Base-by-base conservation (phyloP, 2,797 vertebrate species). In the Malacoctenus gilli region DNA sequence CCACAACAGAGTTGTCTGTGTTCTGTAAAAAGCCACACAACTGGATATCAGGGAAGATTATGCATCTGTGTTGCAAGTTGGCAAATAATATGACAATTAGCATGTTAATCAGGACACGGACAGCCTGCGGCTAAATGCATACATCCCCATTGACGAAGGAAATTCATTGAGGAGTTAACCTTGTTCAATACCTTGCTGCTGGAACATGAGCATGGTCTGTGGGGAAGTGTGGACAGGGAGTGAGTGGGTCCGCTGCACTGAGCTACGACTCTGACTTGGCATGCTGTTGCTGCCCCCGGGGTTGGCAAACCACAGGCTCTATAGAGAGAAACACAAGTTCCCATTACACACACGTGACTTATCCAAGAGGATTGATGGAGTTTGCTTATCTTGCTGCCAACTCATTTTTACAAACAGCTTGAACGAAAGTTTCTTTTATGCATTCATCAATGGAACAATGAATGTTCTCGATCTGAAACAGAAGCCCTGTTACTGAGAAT, bases 281-380 rank as follows among this genome's bases (percentile, higher is more conserved):
- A 96, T 95, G 85, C 94, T 96, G 92, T 97, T 96, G 82, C 95
- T 97, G 83, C 95, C 95, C 53, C 95, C 95, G 1, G 95, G 94
- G 77, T 95, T 96, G 83, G 95, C 94, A 82, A 96, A 97, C 95
- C 95, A 97, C 75, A 97, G 83, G 77, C 90, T 96, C 95, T 97
- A 66, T 41, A 48, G 40, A 63, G 56, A 23, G 67, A 72, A 30
- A 69, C 44, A 80, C 40, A 72, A 70, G 32, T 46, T 65, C 12
- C 65, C 58, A 68, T 64, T 62, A 68, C 5, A 32, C 6, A 50
- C 37, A 64, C 49, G 40, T 18, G 37, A 61, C 11, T 78, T 68
- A 56, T 36, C 22, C 31, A 19, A n/a, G 30, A 5, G 9, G 32
- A 34, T 6, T 28, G 25, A 65, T 36, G 48, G 3, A 7, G 13